Evolutionary conservation across 2,888 invertebrate species (phyloP).

Genomic region (Odontothrips loti): DNA sequence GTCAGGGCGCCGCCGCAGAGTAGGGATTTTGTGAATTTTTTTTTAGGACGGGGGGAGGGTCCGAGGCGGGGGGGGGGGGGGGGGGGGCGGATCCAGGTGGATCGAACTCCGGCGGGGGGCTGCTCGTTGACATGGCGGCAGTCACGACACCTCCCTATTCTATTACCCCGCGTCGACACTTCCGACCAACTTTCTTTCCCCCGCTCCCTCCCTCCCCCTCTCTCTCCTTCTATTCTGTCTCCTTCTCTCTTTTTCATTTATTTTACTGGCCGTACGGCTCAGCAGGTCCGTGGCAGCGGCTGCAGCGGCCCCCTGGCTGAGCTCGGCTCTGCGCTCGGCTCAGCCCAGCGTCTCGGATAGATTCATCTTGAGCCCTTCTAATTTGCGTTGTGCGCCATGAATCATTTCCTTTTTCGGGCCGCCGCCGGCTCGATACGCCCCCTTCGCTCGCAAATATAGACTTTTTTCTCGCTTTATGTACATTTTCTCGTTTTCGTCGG

Average conservation of each 20-base stretch:
- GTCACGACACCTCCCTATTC: conserved; percentile 18
- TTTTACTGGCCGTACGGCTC: neutral
- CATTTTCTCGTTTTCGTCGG: no score
- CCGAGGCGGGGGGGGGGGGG: neutral
- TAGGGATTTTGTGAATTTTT: no score
- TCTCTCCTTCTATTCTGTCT: neutral
- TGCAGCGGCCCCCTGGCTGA: neutral
- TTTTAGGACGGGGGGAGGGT: neutral
- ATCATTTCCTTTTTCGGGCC: neutral
- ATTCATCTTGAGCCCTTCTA: conserved; percentile 1
- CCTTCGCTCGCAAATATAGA: no score
- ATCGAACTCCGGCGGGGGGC: neutral
- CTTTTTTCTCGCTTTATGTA: no score
- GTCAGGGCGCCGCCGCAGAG: no score
- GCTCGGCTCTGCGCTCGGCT: neutral
- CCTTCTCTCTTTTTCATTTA: neutral
- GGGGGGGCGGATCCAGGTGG: neutral
- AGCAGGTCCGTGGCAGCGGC: neutral
- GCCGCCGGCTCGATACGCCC: no score
- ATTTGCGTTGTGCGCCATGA: conserved; percentile 11
- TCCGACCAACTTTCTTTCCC: conserved; percentile 18
- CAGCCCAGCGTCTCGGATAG: neutral
- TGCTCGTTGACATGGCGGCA: neutral
- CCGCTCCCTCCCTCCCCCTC: neutral
- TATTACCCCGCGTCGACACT: conserved; percentile 24